Evolutionary conservation across 2,888 invertebrate species (phyloP).

Genomic region (Heliconius sara): DNA sequence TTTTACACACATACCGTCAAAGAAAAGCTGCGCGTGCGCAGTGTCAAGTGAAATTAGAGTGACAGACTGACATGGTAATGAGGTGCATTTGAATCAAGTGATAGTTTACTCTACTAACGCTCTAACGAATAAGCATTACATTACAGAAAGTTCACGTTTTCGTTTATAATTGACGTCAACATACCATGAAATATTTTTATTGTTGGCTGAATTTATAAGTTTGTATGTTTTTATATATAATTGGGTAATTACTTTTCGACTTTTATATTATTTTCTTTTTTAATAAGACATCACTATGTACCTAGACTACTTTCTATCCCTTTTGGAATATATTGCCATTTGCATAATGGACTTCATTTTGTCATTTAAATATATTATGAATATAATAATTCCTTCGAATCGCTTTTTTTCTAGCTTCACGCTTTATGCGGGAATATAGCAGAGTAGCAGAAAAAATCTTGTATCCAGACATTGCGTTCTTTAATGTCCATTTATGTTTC

Average conservation of each 20-base stretch:
- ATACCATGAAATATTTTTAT: conserved; percentile 22
- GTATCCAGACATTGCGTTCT: no score
- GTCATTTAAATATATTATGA: no score
- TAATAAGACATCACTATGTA: background rate
- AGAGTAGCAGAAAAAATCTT: no score
- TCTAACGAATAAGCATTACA: conserved; percentile 24
- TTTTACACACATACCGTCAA: conserved; percentile 34
- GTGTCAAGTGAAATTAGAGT: conserved; percentile 49
- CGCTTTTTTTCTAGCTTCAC: no score
- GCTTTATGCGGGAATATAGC: no score
- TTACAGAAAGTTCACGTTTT: conserved; percentile 26
- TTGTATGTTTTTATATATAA: conserved; percentile 19
- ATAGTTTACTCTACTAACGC: conserved; percentile 32
- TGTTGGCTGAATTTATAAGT: conserved; percentile 20
- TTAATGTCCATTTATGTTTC: no score
- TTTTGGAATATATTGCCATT: background rate
- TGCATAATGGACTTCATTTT: background rate
- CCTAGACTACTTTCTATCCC: background rate
- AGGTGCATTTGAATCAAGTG: conserved; percentile 35
- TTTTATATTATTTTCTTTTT: conserved; percentile 8
- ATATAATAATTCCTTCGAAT: no score
- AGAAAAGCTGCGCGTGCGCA: conserved; percentile 62
- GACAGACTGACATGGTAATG: conserved; percentile 46
- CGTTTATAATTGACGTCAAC: conserved; percentile 27
- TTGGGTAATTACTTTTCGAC: background rate